Percentiles rank a stretch among this genome's conserved stretches.
These are phyloP conservation scores for Scaeva pyrastri DNA, from an alignment of 2,888 invertebrate genomes.

Conservation along the genomic window DNA sequence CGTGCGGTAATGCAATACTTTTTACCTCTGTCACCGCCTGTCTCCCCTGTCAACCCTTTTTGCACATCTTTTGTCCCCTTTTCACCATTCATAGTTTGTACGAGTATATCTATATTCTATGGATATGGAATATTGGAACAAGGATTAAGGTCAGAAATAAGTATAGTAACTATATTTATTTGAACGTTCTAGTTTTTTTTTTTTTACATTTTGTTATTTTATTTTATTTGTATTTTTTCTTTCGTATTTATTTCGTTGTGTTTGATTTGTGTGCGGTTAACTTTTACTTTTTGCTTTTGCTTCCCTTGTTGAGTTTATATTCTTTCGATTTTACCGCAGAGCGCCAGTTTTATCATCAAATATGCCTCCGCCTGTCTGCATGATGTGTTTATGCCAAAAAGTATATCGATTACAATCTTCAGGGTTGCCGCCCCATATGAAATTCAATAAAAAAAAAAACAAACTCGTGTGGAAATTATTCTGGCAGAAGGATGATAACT, in stretches of 20 bases:
- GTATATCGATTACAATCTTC: conserved; percentile 62
- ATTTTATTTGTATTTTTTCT: background rate
- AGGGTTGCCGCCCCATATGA: background rate
- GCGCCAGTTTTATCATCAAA: conserved; percentile 51
- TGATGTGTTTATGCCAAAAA: conserved; percentile 48
- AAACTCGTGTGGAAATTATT: too few relatives aligned
- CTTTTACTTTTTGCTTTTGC: conserved; percentile 55
- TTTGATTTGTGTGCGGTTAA: conserved; percentile 49
- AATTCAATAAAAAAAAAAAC: background rate
- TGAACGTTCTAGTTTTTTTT: conserved; percentile 34
- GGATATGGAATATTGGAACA: conserved; percentile 67
- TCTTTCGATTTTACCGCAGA: conserved; percentile 53
- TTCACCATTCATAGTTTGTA: conserved; percentile 12
- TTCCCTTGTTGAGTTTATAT: conserved; percentile 17
- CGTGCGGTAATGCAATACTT: conserved; percentile 69
- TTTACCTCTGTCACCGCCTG: conserved; percentile 35
- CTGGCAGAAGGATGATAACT: too few relatives aligned
- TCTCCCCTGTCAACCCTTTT: conserved; percentile 21
- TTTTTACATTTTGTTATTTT: conserved; percentile 2
- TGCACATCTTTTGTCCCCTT: conserved; percentile 8
- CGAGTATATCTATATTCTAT: background rate
- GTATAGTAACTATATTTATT: conserved; percentile 68
- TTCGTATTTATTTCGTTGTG: conserved; percentile 14
- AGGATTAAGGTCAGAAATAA: conserved; percentile 75
- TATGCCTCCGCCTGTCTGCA: conserved; percentile 35